Conservation (phyloP, 1,140 invertebrate genomes). For the Elymnias hypermnestra region DNA sequence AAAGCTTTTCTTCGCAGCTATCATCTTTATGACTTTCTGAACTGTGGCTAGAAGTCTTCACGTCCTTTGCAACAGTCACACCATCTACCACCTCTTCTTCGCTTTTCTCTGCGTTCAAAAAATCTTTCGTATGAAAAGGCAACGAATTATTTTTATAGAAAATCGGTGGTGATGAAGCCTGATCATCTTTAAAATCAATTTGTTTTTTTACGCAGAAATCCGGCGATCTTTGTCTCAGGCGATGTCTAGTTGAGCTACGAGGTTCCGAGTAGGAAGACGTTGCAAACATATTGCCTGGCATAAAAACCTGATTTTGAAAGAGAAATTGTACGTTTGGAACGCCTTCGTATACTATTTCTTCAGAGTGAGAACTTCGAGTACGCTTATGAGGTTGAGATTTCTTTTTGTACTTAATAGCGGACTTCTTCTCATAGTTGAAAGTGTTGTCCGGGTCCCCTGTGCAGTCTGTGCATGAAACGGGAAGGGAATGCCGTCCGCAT, state of each 20-base stretch:
- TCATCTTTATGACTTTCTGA: slow-evolving; percentile 32
- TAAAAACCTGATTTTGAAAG: slow-evolving; percentile 70
- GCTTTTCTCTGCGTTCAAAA: slow-evolving; percentile 35
- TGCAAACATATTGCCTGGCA: slow-evolving; percentile 53
- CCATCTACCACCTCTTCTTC: slow-evolving; percentile 49
- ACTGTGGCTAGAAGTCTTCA: slow-evolving; percentile 36
- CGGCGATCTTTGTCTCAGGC: slow-evolving; percentile 29
- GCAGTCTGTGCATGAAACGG: slow-evolving; percentile 63
- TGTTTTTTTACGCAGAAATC: slow-evolving; percentile 50
- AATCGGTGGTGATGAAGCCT: slow-evolving; percentile 40
- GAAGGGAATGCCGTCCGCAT: slow-evolving; percentile 59
- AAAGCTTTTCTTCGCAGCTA: slow-evolving; percentile 45
- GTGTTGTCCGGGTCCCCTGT: slow-evolving; percentile 49
- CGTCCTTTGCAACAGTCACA: slow-evolving; percentile 22
- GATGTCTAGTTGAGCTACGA: slow-evolving; percentile 25
- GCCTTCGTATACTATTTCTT: slow-evolving; percentile 35
- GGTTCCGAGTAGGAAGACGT: slow-evolving; percentile 53
- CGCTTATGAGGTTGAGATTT: slow-evolving; percentile 38
- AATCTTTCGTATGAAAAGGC: slow-evolving; percentile 47
- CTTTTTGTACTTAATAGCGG: slow-evolving; percentile 60
- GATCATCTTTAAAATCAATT: slow-evolving; percentile 58
- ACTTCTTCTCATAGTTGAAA: slow-evolving; percentile 68
- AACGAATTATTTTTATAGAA: slow-evolving; percentile 65
- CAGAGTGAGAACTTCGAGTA: slow-evolving; percentile 35
- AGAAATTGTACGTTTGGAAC: slow-evolving; percentile 70